Evolutionary conservation across 2,797 vertebrate genomes (phyloP).

Genomic region (Gastrophryne carolinensis): DNA sequence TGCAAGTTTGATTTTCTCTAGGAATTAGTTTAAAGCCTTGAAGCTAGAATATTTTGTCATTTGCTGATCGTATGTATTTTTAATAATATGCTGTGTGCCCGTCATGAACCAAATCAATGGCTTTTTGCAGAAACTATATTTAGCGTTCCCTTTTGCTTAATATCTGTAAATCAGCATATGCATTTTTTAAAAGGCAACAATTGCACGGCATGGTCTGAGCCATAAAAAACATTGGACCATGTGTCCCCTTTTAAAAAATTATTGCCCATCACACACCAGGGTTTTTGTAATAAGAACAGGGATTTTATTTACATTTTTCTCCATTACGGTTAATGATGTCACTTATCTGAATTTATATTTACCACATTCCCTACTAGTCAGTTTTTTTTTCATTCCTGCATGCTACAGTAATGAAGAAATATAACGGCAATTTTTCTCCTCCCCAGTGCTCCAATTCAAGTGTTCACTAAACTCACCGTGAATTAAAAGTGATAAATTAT

Average conservation of each 20-base stretch:
- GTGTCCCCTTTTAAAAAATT: slow-evolving; percentile 32
- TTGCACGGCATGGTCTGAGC: slow-evolving; percentile 35
- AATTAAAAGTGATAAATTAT: slow-evolving; percentile 54
- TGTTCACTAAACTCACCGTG: slow-evolving; percentile 56
- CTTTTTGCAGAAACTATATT: slow-evolving; percentile 27
- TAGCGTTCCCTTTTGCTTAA: slow-evolving; percentile 55
- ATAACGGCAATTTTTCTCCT: slow-evolving; percentile 56
- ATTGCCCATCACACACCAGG: slow-evolving; percentile 41
- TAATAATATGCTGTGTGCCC: slow-evolving; percentile 52
- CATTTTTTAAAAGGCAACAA: slow-evolving; percentile 53
- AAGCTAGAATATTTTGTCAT: slow-evolving; percentile 58
- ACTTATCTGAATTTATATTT: slow-evolving; percentile 56
- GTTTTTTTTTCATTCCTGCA: slow-evolving; percentile 50
- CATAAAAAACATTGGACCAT: slow-evolving; percentile 32
- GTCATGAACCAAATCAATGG: slow-evolving; percentile 33
- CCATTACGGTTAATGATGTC: slow-evolving; percentile 59
- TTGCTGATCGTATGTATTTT: slow-evolving; percentile 58
- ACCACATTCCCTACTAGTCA: slow-evolving; percentile 50
- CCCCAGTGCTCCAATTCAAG: slow-evolving; percentile 48
- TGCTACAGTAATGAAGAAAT: slow-evolving; percentile 57
- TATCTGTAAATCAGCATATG: slow-evolving; percentile 58
- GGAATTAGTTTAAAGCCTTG: slow-evolving; percentile 53
- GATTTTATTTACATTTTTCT: slow-evolving; percentile 60
- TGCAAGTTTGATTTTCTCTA: slow-evolving; percentile 61
- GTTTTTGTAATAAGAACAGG: slow-evolving; percentile 51